Conservation (phyloP, 1,140 invertebrate genomes). For the Caenorhabditis briggsae region DNA sequence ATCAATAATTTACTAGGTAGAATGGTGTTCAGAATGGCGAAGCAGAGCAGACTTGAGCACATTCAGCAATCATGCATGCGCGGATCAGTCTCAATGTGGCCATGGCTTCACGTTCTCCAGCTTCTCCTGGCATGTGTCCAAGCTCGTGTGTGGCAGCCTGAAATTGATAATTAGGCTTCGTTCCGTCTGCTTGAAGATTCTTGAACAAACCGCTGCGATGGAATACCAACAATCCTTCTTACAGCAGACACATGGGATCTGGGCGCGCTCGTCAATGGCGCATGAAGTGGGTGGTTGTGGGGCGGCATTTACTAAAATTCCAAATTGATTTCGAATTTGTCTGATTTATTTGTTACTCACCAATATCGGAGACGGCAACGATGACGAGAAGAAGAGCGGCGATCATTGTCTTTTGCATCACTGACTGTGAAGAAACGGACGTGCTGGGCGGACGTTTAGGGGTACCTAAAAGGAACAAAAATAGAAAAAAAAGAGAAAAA, state of each 20-base stretch:
- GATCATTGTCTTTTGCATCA: conserved; percentile 34
- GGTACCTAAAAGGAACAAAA: conserved; percentile 23
- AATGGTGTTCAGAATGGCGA: conserved; percentile 30
- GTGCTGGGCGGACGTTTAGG: conserved; percentile 32
- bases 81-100: conserved; percentile 76
- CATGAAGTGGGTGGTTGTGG: conserved; percentile 63
- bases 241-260: conserved; percentile 74
- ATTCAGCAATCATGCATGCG: conserved; percentile 75
- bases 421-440: conserved; percentile 12
- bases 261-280: conserved; percentile 60
- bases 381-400: conserved; percentile 32
- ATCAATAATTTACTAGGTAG: conserved; percentile 23
- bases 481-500: neutral
- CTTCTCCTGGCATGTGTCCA: conserved; percentile 76
- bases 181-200: too few relatives aligned
- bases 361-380: conserved; percentile 52
- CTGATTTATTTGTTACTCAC: neutral
- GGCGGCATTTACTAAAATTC: conserved; percentile 39
- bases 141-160: conserved; percentile 76
- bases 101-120: conserved; percentile 76
- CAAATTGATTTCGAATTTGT: neutral
- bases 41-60: conserved; percentile 68
- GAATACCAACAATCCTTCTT: conserved; percentile 78
- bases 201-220: conserved; percentile 69
- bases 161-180: neutral